Percentiles rank a stretch among this genome's conserved stretches.
These are phyloP conservation scores for Gymnoscopelus microlampas DNA, from an alignment of 2,797 vertebrate species.

Conservation along the genomic window DNA sequence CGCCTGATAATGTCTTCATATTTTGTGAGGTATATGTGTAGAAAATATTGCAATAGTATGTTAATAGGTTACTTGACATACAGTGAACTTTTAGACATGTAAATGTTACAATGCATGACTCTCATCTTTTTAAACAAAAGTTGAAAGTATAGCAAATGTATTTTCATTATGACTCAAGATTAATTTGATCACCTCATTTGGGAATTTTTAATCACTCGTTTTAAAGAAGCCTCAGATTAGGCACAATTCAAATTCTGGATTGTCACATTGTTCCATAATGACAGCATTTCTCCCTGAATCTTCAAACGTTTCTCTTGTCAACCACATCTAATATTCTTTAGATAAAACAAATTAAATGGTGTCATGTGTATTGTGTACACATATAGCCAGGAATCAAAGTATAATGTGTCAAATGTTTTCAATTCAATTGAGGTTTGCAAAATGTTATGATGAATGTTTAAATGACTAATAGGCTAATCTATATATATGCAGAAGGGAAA, in stretches of 20 bases:
- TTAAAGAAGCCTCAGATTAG: no score
- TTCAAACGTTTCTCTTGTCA: conserved; percentile 7
- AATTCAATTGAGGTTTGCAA: not conserved
- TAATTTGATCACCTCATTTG: no score
- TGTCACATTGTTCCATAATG: conserved; percentile 2
- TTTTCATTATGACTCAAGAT: not conserved
- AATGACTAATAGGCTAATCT: no score
- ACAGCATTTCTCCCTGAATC: not conserved
- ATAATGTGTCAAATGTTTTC: not conserved
- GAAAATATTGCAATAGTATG: no score
- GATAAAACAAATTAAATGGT: conserved; percentile 9
- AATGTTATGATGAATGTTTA: not conserved
- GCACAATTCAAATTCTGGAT: conserved; percentile 4
- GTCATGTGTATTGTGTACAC: not conserved
- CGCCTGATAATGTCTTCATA: conserved; percentile 30
- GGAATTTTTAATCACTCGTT: no score
- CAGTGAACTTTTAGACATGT: no score
- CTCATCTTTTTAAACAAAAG: conserved; percentile 18
- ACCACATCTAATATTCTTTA: conserved; percentile 11
- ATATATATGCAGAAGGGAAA: no score
- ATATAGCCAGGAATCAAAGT: not conserved
- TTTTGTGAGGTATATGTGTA: conserved; percentile 29
- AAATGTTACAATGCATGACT: no score
- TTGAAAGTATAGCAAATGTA: not conserved
- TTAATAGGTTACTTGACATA: no score